These are phyloP conservation scores for Neodiprion lecontei DNA, from an alignment of 1,140 invertebrate species.

Conservation along the genomic window DNA sequence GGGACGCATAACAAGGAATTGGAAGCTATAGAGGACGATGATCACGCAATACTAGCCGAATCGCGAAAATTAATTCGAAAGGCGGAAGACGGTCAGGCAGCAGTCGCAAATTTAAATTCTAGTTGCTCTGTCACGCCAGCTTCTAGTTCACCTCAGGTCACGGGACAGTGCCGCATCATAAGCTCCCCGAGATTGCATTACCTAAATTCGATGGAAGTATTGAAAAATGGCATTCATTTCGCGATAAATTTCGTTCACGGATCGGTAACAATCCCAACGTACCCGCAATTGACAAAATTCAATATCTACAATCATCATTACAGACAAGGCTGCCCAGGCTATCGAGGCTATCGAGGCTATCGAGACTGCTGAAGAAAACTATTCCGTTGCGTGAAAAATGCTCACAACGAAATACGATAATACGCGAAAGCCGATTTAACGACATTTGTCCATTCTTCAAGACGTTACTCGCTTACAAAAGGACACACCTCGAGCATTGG, in stretches of 20 bases:
- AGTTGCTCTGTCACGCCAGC: too few relatives aligned
- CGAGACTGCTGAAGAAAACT: conserved; percentile 45
- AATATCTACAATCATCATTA: conserved; percentile 42
- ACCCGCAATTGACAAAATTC: conserved; percentile 39
- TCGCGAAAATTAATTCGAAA: too few relatives aligned
- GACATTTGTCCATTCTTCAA: conserved; percentile 42
- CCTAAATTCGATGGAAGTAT: conserved; percentile 37
- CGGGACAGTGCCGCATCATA: too few relatives aligned
- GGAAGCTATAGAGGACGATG: not conserved
- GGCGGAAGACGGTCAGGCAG: too few relatives aligned
- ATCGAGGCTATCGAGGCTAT: conserved; percentile 43
- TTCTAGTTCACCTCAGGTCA: too few relatives aligned
- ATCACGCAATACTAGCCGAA: not conserved
- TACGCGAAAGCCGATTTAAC: conserved; percentile 43
- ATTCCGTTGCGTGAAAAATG: conserved; percentile 44
- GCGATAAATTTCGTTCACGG: conserved; percentile 38
- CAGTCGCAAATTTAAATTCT: too few relatives aligned
- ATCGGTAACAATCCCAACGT: conserved; percentile 37
- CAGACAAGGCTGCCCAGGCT: conserved; percentile 39
- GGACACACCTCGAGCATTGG: conserved; percentile 28
- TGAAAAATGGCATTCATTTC: conserved; percentile 43
- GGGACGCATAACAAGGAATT: not conserved
- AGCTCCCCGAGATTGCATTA: too few relatives aligned
- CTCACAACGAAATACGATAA: conserved; percentile 50
- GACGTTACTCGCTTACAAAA: conserved; percentile 24